Conservation (phyloP, 2,888 invertebrate species). For the Tachina fera region DNA sequence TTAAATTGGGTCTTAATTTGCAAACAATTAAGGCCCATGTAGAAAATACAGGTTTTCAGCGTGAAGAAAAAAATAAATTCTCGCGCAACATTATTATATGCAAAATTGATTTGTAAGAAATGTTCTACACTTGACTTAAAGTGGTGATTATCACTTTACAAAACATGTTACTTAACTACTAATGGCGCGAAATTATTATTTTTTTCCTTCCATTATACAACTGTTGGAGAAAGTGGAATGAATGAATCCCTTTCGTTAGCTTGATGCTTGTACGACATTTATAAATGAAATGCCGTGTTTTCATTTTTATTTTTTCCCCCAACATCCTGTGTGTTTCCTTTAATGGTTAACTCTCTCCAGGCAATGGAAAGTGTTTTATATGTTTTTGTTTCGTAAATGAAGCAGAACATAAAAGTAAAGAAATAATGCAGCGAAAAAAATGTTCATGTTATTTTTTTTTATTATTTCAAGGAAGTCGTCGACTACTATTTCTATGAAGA, state of each 20-base stretch:
- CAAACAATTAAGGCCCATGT: too few species aligned
- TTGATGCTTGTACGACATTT: conserved; percentile 32
- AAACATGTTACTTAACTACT: conserved; percentile 26
- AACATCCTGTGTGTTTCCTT: conserved; percentile 17
- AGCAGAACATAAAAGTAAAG: conserved; percentile 54
- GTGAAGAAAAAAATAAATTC: too few species aligned
- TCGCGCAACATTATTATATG: too few species aligned
- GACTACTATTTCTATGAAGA: not conserved
- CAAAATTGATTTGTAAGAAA: too few species aligned
- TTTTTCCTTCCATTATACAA: conserved; percentile 11
- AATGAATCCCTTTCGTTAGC: conserved; percentile 22
- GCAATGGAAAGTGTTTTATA: conserved; percentile 67
- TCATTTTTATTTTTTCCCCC: conserved; percentile 6
- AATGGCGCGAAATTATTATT: conserved; percentile 51
- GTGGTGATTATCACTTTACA: not conserved
- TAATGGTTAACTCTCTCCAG: conserved; percentile 41
- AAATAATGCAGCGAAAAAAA: conserved; percentile 19
- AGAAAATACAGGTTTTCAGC: too few species aligned
- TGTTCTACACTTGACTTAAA: too few species aligned
- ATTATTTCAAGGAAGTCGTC: not conserved
- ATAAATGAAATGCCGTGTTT: conserved; percentile 29
- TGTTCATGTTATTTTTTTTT: not conserved
- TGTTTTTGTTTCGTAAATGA: conserved; percentile 62
- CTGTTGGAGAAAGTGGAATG: not conserved
- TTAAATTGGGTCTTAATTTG: too few species aligned